Percentiles rank a stretch among this genome's conserved stretches.
phyloP scores from a whole-genome alignment of 1,140 invertebrate species.

The Drosophila rhopaloa region DNA sequence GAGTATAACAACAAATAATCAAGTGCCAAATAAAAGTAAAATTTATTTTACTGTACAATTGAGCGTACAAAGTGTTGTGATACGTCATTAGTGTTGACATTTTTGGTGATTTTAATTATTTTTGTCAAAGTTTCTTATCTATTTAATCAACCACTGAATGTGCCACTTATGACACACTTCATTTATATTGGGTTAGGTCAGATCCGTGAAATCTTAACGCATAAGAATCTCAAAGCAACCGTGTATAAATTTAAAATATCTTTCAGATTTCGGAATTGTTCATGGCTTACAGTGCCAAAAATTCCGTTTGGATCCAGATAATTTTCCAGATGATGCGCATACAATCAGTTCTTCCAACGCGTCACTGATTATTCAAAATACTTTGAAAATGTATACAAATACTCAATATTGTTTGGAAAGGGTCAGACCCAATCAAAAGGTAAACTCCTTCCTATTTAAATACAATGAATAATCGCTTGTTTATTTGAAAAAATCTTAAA shows the following conservation, averaged over 20 bases:
- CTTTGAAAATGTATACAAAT: slow-evolving; percentile 63
- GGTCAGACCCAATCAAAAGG: slow-evolving; percentile 64
- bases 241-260: background rate
- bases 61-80: background rate
- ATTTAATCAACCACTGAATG: background rate
- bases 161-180: background rate
- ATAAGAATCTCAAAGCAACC: background rate
- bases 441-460: slow-evolving; percentile 33
- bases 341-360: slow-evolving; percentile 66
- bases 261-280: slow-evolving; percentile 66
- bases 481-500: slow-evolving; percentile 1
- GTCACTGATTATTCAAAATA: slow-evolving; percentile 53
- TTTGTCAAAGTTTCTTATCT: slow-evolving; percentile 22
- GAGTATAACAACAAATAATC: background rate
- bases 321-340: slow-evolving; percentile 62
- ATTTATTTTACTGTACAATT: background rate
- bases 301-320: slow-evolving; percentile 73
- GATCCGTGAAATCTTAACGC: background rate
- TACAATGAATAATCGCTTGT: no score
- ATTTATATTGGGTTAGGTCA: slow-evolving; percentile 27
- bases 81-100: slow-evolving; percentile 1
- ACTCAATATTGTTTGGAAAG: slow-evolving; percentile 74
- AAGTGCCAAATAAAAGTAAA: background rate
- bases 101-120: slow-evolving; percentile 11
- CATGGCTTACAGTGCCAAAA: slow-evolving; percentile 70